Conservation (phyloP, 1,140 invertebrate genomes). For the Drosophila bifasciata region DNA sequence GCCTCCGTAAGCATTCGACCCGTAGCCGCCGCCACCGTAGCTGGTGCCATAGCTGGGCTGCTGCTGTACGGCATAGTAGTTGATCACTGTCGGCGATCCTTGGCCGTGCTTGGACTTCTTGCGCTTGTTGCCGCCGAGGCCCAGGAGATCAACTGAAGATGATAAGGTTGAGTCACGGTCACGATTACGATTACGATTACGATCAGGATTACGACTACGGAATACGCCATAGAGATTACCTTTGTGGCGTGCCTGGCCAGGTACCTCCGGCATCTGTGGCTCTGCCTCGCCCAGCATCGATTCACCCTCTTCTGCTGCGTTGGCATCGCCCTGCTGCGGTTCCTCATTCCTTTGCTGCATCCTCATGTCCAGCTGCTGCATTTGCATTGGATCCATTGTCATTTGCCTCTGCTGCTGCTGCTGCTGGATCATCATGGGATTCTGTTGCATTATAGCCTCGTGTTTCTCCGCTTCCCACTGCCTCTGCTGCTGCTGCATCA, state of each 20-base stretch:
- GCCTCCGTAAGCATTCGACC: constrained; percentile 49
- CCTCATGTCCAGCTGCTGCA: constrained; percentile 7
- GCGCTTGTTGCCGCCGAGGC: constrained; percentile 52
- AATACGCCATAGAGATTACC: constrained; percentile 80
- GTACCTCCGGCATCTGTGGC: constrained; percentile 62
- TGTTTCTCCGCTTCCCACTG: constrained; percentile 21
- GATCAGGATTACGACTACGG: constrained; percentile 44
- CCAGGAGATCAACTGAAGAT: constrained; percentile 44
- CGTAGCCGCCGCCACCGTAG: constrained; percentile 48
- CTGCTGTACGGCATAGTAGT: constrained; percentile 54
- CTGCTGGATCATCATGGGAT: constrained; percentile 10
- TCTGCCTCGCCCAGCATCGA: constrained; percentile 54
- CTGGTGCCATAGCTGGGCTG: constrained; percentile 27
- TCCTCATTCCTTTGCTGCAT: constrained; percentile 9
- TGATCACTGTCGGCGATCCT: constrained; percentile 45
- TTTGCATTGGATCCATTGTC: constrained; percentile 7
- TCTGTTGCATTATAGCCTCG: constrained; percentile 14
- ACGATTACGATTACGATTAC: too few species aligned
- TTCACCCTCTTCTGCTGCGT: constrained; percentile 9
- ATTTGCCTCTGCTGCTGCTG: constrained; percentile 8
- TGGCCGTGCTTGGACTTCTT: constrained; percentile 59
- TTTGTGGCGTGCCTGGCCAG: constrained; percentile 64
- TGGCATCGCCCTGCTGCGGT: too few species aligned
- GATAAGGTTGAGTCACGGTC: constrained; percentile 9
- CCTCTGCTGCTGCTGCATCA: constrained; percentile 31